Evolutionary conservation across 23 tunicate species (phyloP), one percentile per base, ranked within the genome.

Genomic region (Halocynthia aurantium): DNA sequence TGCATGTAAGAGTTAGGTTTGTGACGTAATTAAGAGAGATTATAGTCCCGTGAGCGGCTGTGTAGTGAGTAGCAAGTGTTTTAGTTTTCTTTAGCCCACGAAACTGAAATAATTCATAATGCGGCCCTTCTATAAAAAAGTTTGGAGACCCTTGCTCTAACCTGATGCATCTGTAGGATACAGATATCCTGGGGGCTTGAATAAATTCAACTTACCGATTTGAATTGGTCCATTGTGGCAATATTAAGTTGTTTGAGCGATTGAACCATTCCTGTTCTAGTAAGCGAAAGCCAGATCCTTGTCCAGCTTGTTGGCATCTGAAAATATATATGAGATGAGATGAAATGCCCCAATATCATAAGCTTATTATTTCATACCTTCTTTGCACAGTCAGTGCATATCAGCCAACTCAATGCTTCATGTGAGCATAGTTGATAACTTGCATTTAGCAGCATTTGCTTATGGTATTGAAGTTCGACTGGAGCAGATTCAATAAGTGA

Each of bases 371-470:
- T 13, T 7, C 83, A 73, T 69, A 88, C 95, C 73, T 83, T 83
- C 6, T 73, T 51, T 6, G 96, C 87, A 55, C 96, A 89, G 54
- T 71, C 69, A 22, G 84, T 80, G 71, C 96, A 89, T 7, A 83
- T 84, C 22, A 89, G 72, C 96, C 96, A 89, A 70, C 96, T 84
- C 10, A 89, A 51, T 0, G 96, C 76, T 52, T 89, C 96, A 53
- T 81, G 86, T 1, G 85, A 62, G 79, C 85, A 84, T 9, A 89
- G 82, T 53, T 73, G 69, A 12, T 53, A 20, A 8, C 77, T 79
- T 8, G 53, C 69, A 6, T 5, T 21, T n/a, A 80, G 50, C 60
- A 89, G 7, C 11, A 11, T 63, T 8, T 61, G 62, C 55, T 89
- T 89, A 5, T 67, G 19, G 50, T 65, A 65, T 10, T 13, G 55